phyloP scores from a whole-genome alignment of 2,888 invertebrate species.

The Alloscopus bannaensis region DNA sequence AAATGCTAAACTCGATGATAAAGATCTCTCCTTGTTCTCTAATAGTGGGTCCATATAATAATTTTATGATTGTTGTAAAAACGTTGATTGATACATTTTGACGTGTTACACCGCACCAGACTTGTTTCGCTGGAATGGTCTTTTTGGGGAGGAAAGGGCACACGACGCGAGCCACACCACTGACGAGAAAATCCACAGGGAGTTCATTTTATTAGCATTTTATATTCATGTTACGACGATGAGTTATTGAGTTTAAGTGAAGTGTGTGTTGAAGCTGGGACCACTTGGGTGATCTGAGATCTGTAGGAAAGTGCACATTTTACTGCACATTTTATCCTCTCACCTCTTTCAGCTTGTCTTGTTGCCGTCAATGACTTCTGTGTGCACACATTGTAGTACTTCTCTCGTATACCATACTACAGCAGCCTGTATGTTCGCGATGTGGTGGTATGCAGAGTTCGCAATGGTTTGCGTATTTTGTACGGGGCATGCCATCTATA shows the following conservation, averaged over 20 bases:
- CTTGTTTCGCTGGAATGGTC: slow-evolving; percentile 30
- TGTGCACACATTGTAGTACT: no score
- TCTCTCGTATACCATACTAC: neutral
- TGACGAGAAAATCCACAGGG: slow-evolving; percentile 41
- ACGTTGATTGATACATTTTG: slow-evolving; percentile 56
- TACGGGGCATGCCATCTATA: slow-evolving; percentile 10
- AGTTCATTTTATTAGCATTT: slow-evolving; percentile 51
- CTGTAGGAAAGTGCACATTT: neutral
- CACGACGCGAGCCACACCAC: slow-evolving; percentile 6
- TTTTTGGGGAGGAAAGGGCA: neutral
- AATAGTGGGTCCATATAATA: slow-evolving; percentile 51
- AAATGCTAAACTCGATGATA: slow-evolving; percentile 39
- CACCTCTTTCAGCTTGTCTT: neutral
- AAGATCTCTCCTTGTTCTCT: slow-evolving; percentile 42
- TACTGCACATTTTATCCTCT: neutral
- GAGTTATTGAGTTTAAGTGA: slow-evolving; percentile 41
- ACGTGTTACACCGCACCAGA: slow-evolving; percentile 17
- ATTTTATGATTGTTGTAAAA: slow-evolving; percentile 58
- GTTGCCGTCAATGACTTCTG: neutral
- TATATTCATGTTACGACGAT: slow-evolving; percentile 29
- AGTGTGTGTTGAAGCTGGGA: slow-evolving; percentile 31
- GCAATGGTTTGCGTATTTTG: no score
- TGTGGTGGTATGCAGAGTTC: no score
- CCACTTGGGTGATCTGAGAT: slow-evolving; percentile 54
- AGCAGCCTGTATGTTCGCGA: slow-evolving; percentile 2